Base-by-base conservation (phyloP, 2,797 vertebrate genomes). In the Leptodactylus fallax region DNA sequence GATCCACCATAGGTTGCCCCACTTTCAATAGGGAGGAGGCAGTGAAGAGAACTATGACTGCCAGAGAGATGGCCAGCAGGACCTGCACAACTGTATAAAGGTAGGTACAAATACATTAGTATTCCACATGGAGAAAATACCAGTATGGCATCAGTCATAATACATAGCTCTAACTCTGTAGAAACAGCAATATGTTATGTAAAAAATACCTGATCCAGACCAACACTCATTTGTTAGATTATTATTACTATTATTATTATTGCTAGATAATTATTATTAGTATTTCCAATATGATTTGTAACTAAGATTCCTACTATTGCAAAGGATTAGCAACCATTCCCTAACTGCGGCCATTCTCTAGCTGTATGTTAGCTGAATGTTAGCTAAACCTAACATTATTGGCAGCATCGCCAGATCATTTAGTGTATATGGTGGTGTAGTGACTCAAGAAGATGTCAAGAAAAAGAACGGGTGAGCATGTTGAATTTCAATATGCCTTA, bases 11-110 rank as follows among this genome's bases (percentile, higher is more conserved):
- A 82, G 49, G 19, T 2, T 78, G 25, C 56, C 19, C 36, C 27
- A 71, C 27, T 71, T 56, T 83, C 13, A 86, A 6, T 19, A 86
- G 2, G 45, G 69, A n/a, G 58, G 61, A 55, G n/a, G 36, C n/a
- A 7, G 88, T 89, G 45, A 86, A 89, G 23, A 89, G 36, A 81
- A 89, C 27, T 63, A 86, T 82, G 55, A 25, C 72, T 25, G n/a
- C 51, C 25, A 53, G n/a, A 49, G 88, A 89, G 53, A 86, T 12
- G 7, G 79, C 79, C 25, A 86, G 55, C 16, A 86, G 19, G n/a
- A 67, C 51, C 84, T 79, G 84, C 21, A 85, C 79, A 77, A 58
- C 84, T 86, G 19, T 88, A n/a, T 25, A 56, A n/a, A 61, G 19
- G 3, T 21, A 79, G 16, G 69, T 3, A 79, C 27, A 49, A 13